Evolutionary conservation across 2,113 vertebrate species (phyloP), one percentile per base, ranked within the genome.

Genomic region (Pristiophorus japonicus): DNA sequence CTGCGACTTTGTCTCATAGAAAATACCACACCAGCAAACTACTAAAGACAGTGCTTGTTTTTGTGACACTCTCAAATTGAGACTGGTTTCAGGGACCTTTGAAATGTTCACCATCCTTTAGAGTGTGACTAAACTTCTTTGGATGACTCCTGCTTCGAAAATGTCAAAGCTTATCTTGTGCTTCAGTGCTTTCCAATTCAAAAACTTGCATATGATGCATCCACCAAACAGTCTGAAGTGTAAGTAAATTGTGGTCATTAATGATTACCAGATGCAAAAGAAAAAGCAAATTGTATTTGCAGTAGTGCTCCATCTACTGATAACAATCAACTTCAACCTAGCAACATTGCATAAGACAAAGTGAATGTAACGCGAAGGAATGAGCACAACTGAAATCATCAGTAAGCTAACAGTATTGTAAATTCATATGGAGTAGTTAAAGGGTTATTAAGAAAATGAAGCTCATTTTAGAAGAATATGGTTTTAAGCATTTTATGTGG

Each of bases 361-460:
- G 66, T 94, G 93, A 94, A 94, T 94, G 93, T 94, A 94, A 45
- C 27, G 11, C 66, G 66, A 73, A 94, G 66, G 24, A 70, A 47
- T 27, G 65, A 70, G 66, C 42, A 70, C 27, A 94, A 51, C 63
- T 70, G 93, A 73, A 94, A 94, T 51, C 20, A 70, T 45, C 65
- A 47, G 66, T 51, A 70, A 94, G 93, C 66, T 94, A 94, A 70
- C 93, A 94, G 93, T 94, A 94, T 94, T 94, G 93, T 94, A 47
- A 70, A 34, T 63, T 63, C 59, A 51, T 94, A 30, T 34, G 22
- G 38, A 45, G 93, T 94, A 65, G 73, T 47, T 51, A 94, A 70
- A 51, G 66, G 42, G 10, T 27, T 94, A 34, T 73, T 24, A 94
- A 30, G 24, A 70, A 94, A 30, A 94, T 51, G 51, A 94, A 94